These are phyloP conservation scores for Sceloporus undulatus DNA, from an alignment of 2,113 vertebrate genomes.

Conservation along the genomic window DNA sequence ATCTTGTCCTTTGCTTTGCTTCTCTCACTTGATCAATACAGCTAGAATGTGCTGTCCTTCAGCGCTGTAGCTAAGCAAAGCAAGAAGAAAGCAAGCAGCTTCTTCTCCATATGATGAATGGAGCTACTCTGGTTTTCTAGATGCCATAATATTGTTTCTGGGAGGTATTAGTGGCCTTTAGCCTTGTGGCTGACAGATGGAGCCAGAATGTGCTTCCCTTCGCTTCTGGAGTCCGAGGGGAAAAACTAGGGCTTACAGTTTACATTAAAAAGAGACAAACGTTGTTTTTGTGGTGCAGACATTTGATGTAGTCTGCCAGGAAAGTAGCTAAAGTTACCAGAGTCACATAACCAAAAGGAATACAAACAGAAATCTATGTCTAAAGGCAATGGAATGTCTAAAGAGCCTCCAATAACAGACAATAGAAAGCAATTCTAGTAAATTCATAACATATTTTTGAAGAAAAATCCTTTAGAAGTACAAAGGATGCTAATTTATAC, in stretches of 20 bases:
- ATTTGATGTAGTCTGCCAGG: not conserved
- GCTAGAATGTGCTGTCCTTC: not conserved
- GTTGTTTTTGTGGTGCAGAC: not conserved
- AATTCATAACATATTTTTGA: slow-evolving; percentile 29
- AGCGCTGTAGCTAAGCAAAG: not conserved
- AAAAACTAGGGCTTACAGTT: not conserved
- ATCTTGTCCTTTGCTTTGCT: no score
- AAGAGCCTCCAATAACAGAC: slow-evolving; percentile 11
- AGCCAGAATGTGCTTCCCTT: not conserved
- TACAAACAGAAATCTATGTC: not conserved
- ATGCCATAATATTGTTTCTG: not conserved
- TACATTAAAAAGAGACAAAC: not conserved
- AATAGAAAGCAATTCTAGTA: slow-evolving; percentile 7
- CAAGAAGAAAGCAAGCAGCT: not conserved
- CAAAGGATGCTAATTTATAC: slow-evolving; percentile 30
- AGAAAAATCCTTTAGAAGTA: slow-evolving; percentile 13
- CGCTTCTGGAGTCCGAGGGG: not conserved
- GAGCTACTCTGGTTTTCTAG: not conserved
- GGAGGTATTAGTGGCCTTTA: not conserved
- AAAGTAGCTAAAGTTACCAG: slow-evolving; percentile 10
- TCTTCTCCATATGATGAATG: not conserved
- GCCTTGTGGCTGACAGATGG: not conserved
- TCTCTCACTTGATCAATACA: not conserved
- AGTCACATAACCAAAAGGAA: slow-evolving; percentile 4
- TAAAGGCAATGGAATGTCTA: slow-evolving; percentile 5